Evolutionary conservation across 2,797 vertebrate species (phyloP), one percentile per base, ranked within the genome.

Genomic region (Lepidocolaptes lacrymiger): DNA sequence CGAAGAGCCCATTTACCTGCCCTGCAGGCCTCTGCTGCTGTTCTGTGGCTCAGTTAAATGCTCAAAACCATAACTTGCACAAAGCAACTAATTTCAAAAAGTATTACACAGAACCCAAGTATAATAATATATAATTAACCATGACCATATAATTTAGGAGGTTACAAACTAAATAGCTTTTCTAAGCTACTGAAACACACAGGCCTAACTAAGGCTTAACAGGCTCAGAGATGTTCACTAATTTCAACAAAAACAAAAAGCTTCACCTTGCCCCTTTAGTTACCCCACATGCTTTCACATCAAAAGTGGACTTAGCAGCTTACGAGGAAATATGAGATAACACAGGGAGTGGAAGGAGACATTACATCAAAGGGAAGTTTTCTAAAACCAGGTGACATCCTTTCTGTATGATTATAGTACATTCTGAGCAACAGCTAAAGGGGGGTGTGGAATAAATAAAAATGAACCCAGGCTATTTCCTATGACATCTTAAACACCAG

Each of bases 31-130:
- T 78, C 85, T 34, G 16, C 13, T 85, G 62, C 51, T 46, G 51
- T 59, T 36, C 64, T 36, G 27, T 18, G 48, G 21, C 59, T 81
- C 74, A 37, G 63, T 3, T 66, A 48, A 69, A 66, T 16, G 49
- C 18, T 54, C 46, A 75, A 51, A 76, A 1, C 0, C 2, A 0
- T 43, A 77, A 72, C 49, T 68, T 41, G 46, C 46, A 87, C 0
- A 77, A 6, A 69, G 14, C 19, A 88, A 46, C 32, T 76, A 0
- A 55, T 78, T 92, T 69, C 20, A 24, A 49, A 3, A 58, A 73
- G 30, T 44, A 51, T 55, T 63, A 66, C 20, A 59, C 6, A 41
- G 85, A 73, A 22, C n/a, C n/a, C 49, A 66, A 52, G 37, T 17
- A 83, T 7, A 74, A 43, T 7, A 43, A 68, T 3, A 34, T 4